These are phyloP conservation scores for Thymelicus lineola DNA, from an alignment of 2,888 invertebrate genomes.

Conservation along the genomic window DNA sequence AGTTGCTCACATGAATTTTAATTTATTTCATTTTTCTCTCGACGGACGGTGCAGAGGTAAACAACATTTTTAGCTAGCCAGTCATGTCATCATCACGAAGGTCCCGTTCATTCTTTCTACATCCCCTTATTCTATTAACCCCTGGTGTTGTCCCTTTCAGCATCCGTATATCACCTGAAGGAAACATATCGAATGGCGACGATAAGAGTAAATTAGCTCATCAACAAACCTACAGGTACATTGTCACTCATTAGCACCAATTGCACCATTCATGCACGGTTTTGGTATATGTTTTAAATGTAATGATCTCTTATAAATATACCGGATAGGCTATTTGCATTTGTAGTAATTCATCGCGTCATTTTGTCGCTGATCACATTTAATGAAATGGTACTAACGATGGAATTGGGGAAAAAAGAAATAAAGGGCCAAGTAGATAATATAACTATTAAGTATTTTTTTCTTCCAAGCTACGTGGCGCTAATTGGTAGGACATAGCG, in stretches of 20 bases:
- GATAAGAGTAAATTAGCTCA: conserved; percentile 88
- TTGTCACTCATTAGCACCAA: conserved; percentile 59
- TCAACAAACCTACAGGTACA: conserved; percentile 92
- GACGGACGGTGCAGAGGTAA: conserved; percentile 82
- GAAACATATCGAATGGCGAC: conserved; percentile 86
- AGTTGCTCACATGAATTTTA: conserved; percentile 57
- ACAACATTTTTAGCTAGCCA: conserved; percentile 53
- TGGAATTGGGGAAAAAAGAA: too few species aligned
- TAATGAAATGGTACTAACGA: too few species aligned
- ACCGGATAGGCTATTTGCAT: too few species aligned
- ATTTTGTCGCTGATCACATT: too few species aligned
- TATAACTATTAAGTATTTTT: too few species aligned
- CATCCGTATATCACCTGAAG: conserved; percentile 85
- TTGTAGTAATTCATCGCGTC: too few species aligned
- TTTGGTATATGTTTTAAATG: neutral
- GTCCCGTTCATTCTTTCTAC: conserved; percentile 52
- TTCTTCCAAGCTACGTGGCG: too few species aligned
- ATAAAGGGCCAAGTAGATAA: too few species aligned
- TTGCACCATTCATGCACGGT: conserved; percentile 46
- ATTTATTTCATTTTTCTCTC: conserved; percentile 69
- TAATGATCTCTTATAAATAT: too few species aligned
- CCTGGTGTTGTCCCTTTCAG: conserved; percentile 85
- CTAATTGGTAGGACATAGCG: too few species aligned
- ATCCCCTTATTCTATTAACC: conserved; percentile 71
- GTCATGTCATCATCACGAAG: conserved; percentile 62